Conservation (phyloP, 2,797 vertebrate species). For the Avahi laniger region DNA sequence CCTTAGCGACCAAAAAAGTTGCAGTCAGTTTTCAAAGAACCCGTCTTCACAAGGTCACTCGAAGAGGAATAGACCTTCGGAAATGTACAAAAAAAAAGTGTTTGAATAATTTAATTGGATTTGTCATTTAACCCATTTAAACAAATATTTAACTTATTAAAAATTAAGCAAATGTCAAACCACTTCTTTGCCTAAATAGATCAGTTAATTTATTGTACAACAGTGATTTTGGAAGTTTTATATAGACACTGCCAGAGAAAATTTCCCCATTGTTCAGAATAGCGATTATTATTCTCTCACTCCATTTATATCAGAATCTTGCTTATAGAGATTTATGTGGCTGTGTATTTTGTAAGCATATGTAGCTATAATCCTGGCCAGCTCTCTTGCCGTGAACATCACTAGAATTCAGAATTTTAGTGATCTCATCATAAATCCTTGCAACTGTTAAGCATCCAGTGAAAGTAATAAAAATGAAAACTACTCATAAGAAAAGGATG, state of each 20-base stretch:
- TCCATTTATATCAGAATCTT: background rate
- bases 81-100: background rate
- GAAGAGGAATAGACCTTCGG: background rate
- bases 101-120: background rate
- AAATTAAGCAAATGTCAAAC: background rate
- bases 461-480: slow-evolving; percentile 30
- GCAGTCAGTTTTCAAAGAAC: background rate
- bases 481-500: slow-evolving; percentile 15
- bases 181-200: background rate
- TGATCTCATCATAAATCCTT: slow-evolving; percentile 59
- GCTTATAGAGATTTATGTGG: slow-evolving; percentile 38
- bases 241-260: background rate
- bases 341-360: slow-evolving; percentile 35
- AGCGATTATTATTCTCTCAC: background rate
- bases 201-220: background rate
- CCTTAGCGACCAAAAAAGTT: background rate
- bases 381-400: slow-evolving; percentile 35
- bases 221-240: background rate
- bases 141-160: background rate
- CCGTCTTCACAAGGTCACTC: background rate
- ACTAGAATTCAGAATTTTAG: slow-evolving; percentile 50
- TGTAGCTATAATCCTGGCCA: background rate
- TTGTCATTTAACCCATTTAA: background rate
- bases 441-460: slow-evolving; percentile 24
- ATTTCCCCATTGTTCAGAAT: background rate